phyloP scores from a whole-genome alignment of 2,113 vertebrate species.

The Mastomys coucha region DNA sequence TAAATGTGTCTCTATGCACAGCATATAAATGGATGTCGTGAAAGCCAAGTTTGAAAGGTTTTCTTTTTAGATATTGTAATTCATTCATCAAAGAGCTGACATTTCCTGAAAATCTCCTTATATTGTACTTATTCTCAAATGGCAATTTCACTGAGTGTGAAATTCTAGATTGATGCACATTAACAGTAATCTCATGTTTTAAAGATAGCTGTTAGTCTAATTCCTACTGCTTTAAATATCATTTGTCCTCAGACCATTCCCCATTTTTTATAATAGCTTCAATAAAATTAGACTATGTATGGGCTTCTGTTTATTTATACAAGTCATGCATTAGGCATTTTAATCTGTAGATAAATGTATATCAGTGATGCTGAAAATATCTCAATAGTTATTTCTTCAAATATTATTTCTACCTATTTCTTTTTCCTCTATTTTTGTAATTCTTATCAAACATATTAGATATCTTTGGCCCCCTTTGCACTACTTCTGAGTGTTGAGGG shows the following conservation, averaged over 20 bases:
- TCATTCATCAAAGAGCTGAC: not conserved
- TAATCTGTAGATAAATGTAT: not conserved
- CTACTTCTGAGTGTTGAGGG: not conserved
- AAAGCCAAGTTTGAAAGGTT: not conserved
- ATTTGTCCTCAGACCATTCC: not conserved
- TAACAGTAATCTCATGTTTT: not conserved
- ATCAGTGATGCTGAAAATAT: constrained; percentile 32
- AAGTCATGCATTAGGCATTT: not conserved
- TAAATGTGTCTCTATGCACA: not conserved
- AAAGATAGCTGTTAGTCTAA: not conserved
- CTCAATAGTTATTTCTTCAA: not conserved
- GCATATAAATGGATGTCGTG: not conserved
- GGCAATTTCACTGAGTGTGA: not conserved
- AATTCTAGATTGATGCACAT: not conserved
- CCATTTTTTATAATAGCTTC: not conserved
- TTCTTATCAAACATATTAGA: not conserved
- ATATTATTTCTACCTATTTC: not conserved
- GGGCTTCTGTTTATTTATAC: not conserved
- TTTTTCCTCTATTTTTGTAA: not conserved
- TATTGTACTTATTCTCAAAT: constrained; percentile 3
- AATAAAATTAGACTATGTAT: not conserved
- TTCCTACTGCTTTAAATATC: not conserved
- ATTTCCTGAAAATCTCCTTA: constrained; percentile 18
- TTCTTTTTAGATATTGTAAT: not conserved
- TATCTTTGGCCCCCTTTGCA: not conserved